phyloP scores from a whole-genome alignment of 2,888 invertebrate genomes.

The Caenorhabditis sp. region DNA sequence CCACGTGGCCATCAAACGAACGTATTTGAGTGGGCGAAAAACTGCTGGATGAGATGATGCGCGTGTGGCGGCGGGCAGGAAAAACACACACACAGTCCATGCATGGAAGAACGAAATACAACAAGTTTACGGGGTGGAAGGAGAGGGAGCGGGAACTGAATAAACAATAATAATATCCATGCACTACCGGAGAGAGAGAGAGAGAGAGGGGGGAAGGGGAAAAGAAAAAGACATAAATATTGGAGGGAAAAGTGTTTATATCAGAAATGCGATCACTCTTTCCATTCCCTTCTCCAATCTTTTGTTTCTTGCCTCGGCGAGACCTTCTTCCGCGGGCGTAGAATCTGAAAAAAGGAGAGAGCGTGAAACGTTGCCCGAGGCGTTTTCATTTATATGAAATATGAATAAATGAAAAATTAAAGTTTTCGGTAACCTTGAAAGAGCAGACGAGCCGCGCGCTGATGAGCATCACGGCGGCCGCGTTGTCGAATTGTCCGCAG shows the following conservation, averaged over 20 bases:
- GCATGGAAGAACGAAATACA: constrained; percentile 21
- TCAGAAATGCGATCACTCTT: constrained; percentile 7
- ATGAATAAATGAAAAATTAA: too few species aligned
- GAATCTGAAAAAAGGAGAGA: background rate
- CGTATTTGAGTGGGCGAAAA: background rate
- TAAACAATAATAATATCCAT: constrained; percentile 39
- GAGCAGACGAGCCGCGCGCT: constrained; percentile 65
- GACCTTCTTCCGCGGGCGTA: background rate
- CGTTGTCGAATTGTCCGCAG: constrained; percentile 72
- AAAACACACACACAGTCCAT: constrained; percentile 30
- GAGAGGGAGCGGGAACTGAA: constrained; percentile 40
- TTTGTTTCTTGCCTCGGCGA: too few species aligned
- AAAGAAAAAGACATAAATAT: constrained; percentile 16
- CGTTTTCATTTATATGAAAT: background rate
- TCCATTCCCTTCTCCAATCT: too few species aligned
- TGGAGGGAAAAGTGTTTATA: constrained; percentile 32
- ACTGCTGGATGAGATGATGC: constrained; percentile 2
- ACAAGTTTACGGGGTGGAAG: constrained; percentile 29
- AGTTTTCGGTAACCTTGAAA: constrained; percentile 59
- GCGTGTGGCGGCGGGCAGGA: background rate
- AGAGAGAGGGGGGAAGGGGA: constrained; percentile 6
- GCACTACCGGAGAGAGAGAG: constrained; percentile 17
- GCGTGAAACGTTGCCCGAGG: too few species aligned
- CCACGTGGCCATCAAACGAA: too few species aligned
- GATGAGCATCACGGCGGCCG: constrained; percentile 73